Evolutionary conservation across 2,888 invertebrate genomes (phyloP).

Genomic region (Lithosia quadra): DNA sequence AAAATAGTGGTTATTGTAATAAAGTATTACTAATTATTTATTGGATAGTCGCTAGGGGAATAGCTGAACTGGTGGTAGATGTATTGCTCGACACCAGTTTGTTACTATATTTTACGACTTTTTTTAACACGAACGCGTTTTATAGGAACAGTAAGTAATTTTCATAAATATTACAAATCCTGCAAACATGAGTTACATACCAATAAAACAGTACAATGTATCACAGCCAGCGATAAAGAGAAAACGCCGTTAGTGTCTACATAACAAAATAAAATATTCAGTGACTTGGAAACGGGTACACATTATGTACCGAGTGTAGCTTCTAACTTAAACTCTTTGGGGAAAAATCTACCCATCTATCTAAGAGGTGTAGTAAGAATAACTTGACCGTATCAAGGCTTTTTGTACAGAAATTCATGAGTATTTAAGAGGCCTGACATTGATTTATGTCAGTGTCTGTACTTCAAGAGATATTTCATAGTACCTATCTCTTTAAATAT

Average conservation of each 20-base stretch:
- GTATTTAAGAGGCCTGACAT: neutral
- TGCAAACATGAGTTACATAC: constrained; percentile 5
- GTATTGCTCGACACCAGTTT: too few species aligned
- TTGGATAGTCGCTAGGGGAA: too few species aligned
- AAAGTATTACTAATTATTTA: too few species aligned
- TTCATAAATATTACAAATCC: too few species aligned
- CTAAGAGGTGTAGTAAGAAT: neutral
- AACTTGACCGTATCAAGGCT: constrained; percentile 1
- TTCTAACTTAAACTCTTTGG: neutral
- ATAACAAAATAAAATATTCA: constrained; percentile 65
- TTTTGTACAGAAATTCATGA: neutral
- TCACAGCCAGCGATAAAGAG: constrained; percentile 43
- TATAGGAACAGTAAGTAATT: neutral
- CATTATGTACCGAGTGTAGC: constrained; percentile 46
- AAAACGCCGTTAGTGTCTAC: constrained; percentile 49
- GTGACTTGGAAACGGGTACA: constrained; percentile 57
- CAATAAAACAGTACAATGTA: constrained; percentile 44
- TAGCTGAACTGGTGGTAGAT: too few species aligned
- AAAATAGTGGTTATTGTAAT: too few species aligned
- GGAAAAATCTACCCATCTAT: neutral
- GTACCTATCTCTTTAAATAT: too few species aligned
- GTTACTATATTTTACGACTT: neutral
- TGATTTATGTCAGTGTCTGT: constrained; percentile 19
- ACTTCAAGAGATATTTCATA: neutral
- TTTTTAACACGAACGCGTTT: neutral